These are phyloP conservation scores for Lithophane ornitopus DNA, from an alignment of 2,888 invertebrate genomes.

Conservation along the genomic window DNA sequence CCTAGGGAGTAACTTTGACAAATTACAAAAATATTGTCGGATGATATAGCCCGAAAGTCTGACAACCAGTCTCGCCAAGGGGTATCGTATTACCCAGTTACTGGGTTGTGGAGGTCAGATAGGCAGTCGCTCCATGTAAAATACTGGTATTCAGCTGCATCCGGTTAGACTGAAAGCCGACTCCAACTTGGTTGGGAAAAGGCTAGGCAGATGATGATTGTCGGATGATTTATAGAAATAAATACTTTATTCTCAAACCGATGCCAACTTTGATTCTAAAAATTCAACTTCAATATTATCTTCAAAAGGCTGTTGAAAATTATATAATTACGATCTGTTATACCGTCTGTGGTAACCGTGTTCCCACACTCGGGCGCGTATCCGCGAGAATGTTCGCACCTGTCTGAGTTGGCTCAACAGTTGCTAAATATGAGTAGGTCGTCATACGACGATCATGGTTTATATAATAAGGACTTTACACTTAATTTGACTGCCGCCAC, in stretches of 20 bases:
- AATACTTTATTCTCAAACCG: background rate
- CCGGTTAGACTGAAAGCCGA: too few species aligned
- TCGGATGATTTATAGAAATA: background rate
- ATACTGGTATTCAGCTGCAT: too few species aligned
- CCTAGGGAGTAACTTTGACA: background rate
- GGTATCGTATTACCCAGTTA: too few species aligned
- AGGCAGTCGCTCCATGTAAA: too few species aligned
- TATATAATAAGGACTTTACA: background rate
- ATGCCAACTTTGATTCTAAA: too few species aligned
- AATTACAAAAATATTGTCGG: background rate
- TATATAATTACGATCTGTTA: constrained; percentile 16
- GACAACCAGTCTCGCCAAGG: too few species aligned
- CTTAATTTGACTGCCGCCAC: background rate
- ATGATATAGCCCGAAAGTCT: too few species aligned
- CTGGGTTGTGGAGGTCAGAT: too few species aligned
- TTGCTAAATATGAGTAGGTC: constrained; percentile 34
- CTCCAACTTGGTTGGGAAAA: too few species aligned
- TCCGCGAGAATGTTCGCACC: constrained; percentile 44
- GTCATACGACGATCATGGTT: background rate
- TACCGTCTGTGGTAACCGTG: constrained; percentile 15
- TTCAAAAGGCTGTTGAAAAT: constrained; percentile 19
- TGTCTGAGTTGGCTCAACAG: constrained; percentile 13
- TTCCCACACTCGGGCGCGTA: constrained; percentile 44
- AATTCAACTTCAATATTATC: background rate
- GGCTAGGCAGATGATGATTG: too few species aligned